Base-by-base conservation (phyloP, 2,888 invertebrate species). In the Trissolcus brochymenae region DNA sequence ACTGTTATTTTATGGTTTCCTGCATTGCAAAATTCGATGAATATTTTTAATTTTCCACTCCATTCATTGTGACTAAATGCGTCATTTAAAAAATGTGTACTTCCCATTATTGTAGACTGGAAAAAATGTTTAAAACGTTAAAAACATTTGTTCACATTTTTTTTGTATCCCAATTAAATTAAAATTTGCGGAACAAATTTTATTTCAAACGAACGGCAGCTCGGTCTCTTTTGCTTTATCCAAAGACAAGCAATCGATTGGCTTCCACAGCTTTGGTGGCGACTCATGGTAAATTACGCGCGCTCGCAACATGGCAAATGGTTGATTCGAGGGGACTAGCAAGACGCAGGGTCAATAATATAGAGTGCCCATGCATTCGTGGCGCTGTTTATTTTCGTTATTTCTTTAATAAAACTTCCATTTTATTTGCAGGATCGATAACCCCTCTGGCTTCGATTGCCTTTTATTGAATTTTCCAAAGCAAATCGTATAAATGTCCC, bases 231-330 rank as follows among this genome's bases (percentile, higher is more conserved):
- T 50, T 65, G 49, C 41, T 66, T 67, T 71, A 67, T 59, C 56
- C 25, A 25, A 67, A 71, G 74, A 72, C 70, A 59, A 61, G 72
- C 46, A 40, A 76, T 78, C 73, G 78, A 81, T 74, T 70, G 76
- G 70, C 71, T 76, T 61, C 65, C 65, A 61, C 59, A 62, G 75
- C 72, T 68, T 71, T 71, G 66, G 68, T 72, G 73, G 79, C 79
- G 61, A 70, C 76, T 68, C 74, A 64, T 64, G 65, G 73, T 68
- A 76, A 79, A 79, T 76, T 76, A 74, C 70, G 62, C 56, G 66
- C 68, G 57, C 51, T 73, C 66, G 76, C 73, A 76, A 76, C 74
- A 64, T 55, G 56, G 71, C 76, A 62, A 72, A 67, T 64, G 66
- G 57, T 55, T 53, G 66, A 75, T 75, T 66, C 74, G 74, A 75